Conservation (phyloP, 2,113 vertebrate genomes). For the Gadus chalcogrammus region DNA sequence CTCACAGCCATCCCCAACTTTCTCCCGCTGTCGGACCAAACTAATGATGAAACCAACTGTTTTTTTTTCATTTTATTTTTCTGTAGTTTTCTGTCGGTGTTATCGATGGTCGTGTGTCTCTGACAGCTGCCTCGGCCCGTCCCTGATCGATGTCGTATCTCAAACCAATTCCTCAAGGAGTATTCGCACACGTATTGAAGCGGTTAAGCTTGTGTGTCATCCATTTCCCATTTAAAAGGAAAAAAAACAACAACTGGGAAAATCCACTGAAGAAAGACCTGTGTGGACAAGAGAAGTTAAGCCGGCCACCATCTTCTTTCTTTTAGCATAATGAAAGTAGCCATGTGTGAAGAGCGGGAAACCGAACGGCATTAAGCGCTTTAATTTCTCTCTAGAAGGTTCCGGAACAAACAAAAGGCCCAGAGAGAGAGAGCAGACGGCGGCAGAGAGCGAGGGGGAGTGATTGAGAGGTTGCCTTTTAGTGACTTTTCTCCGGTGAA, state of each 20-base stretch:
- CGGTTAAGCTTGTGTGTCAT: too few species aligned
- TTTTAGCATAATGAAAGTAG: constrained; percentile 61
- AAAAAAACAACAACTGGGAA: neutral
- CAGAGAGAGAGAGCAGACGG: neutral
- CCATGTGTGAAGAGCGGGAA: constrained; percentile 39
- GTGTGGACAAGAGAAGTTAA: constrained; percentile 20
- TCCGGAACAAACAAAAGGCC: constrained; percentile 25
- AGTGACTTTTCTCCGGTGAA: constrained; percentile 48
- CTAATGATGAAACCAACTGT: neutral
- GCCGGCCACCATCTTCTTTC: constrained; percentile 31
- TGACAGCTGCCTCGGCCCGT: too few species aligned
- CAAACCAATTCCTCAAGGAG: too few species aligned
- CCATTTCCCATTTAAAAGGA: too few species aligned
- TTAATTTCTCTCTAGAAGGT: constrained; percentile 48
- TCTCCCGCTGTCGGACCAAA: too few species aligned
- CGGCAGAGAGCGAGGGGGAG: neutral
- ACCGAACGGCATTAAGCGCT: constrained; percentile 49
- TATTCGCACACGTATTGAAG: too few species aligned
- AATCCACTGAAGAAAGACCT: neutral
- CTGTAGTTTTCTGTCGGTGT: neutral
- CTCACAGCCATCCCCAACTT: too few species aligned
- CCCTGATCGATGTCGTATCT: too few species aligned
- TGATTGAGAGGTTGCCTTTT: constrained; percentile 47
- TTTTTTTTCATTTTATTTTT: neutral
- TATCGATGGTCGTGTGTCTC: neutral